Evolutionary conservation across 2,797 vertebrate genomes (phyloP), one percentile per base, ranked within the genome.

Genomic region (Rhinichthys osculus): DNA sequence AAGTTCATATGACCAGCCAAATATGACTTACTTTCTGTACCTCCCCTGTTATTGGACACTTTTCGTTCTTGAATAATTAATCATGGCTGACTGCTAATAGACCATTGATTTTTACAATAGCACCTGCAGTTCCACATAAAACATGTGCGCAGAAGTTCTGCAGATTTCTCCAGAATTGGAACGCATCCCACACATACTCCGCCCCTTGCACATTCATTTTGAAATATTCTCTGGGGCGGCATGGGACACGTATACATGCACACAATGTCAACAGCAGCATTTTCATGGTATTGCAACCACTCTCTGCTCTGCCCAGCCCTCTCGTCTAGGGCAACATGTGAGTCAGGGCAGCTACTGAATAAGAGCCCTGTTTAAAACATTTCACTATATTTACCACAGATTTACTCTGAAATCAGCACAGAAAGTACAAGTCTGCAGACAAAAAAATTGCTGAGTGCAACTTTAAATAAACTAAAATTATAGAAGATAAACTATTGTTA

Each of bases 131-230:
- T 57, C 38, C 16, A 44, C 77, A 30, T 38, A 64, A 30, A 10
- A 64, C 40, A 30, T 1, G 13, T 59, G 13, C 0, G 8, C 52
- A 57, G 3, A 30, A 16, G 33, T 57, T 62, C 35, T 42, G 23
- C 38, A 62, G 7, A 78, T 13, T 77, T 54, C 13, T 2, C 7
- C 35, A 27, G 23, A 27, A 40, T 10, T 40, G 23, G 23, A 59
- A 40, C 76, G 9, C 57, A 30, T 78, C 77, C 38, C n/a, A 62
- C 57, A 78, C 77, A 78, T 10, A 17, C 57, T 59, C 74, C 38
- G 11, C n/a, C 76, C 16, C 57, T 7, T 30, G 5, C 57, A 44
- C 38, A 64, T 64, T 30, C 1, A 10, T 30, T 42, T 76, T 17
- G 17, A 62, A 64, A 62, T 62, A 42, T 23, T 62, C 14, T 1